Evolutionary conservation across 2,888 invertebrate genomes (phyloP).

Genomic region (Idaea aversata): DNA sequence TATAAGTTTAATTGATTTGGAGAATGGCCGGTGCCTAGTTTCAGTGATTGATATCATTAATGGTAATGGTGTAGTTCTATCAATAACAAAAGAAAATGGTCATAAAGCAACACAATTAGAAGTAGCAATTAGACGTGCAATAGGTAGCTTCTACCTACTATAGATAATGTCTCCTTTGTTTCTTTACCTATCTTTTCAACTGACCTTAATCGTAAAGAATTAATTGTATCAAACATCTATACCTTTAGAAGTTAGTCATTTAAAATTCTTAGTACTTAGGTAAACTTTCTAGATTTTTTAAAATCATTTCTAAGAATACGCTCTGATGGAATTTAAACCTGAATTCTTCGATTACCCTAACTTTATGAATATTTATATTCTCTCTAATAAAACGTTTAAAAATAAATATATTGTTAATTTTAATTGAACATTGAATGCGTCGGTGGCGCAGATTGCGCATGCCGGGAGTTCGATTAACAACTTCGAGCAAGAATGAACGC

Average conservation of each 20-base stretch:
- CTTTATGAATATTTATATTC: too few species aligned
- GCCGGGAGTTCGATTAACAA: slow-evolving; percentile 53
- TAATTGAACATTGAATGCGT: slow-evolving; percentile 36
- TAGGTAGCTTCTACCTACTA: too few species aligned
- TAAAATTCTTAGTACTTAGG: too few species aligned
- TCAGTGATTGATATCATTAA: background rate
- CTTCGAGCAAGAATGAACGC: slow-evolving; percentile 67
- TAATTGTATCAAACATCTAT: too few species aligned
- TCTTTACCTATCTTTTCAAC: too few species aligned
- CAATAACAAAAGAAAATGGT: background rate
- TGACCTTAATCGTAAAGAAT: too few species aligned
- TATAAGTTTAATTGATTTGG: slow-evolving; percentile 2
- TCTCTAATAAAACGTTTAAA: background rate
- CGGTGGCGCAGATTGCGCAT: slow-evolving; percentile 25
- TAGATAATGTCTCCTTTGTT: too few species aligned
- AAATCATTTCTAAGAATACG: background rate
- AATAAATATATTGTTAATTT: slow-evolving; percentile 5
- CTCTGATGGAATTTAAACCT: background rate
- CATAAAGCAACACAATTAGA: background rate
- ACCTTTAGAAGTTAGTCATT: too few species aligned
- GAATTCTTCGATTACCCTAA: background rate
- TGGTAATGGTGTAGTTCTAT: background rate
- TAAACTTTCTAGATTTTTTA: too few species aligned
- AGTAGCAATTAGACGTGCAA: background rate
- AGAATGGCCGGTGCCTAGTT: slow-evolving; percentile 3